Base-by-base conservation (phyloP, 2,113 vertebrate species). In the Oxygymnocypris stewartii region DNA sequence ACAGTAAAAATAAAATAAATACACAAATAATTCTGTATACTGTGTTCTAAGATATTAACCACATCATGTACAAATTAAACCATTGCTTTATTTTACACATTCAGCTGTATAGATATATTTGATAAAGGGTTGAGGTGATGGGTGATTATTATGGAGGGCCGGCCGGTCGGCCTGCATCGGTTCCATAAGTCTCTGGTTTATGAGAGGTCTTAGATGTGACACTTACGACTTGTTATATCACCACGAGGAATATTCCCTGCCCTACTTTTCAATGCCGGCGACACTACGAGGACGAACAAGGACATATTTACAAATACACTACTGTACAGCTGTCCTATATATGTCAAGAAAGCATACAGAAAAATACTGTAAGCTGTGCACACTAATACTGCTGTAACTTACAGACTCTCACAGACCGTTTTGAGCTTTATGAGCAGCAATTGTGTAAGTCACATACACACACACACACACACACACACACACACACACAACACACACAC, bases 201-300 rank as follows among this genome's bases (percentile, higher is more conserved):
- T 28, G 85, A 84, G 40, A 31, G 57, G 81, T 63, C 76, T 86
- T 87, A 81, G 63, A 84, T 6, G 59, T 88, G 82, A 89, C 85
- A 82, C 57, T 86, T 88, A 84, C 35, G 71, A 80, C 82, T 82
- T 57, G 76, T 67, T 83, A 28, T 82, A 49, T 81, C 75, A 65
- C 75, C 69, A 57, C 42, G 73, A 63, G 65, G 57, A 87, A 82
- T 85, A 85, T 87, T 78, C 76, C 67, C 79, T 84, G 73, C 8
- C 49, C 47, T 28, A n/a, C 25, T 67, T 77, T 79, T 82, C 65
- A 47, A 76, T 84, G 85, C 86, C 25, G 18, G 57, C 16, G 47
- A 49, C 42, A 79, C 25, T 42, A 61, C 13, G 75, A 81, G 82
- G 82, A 84, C 78, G 82, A 82, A 42, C 82, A 85, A 88, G 85